Percentiles rank a stretch among this genome's conserved stretches.
phyloP scores from a whole-genome alignment of 2,888 invertebrate species.

The Stegophylla sp. region DNA sequence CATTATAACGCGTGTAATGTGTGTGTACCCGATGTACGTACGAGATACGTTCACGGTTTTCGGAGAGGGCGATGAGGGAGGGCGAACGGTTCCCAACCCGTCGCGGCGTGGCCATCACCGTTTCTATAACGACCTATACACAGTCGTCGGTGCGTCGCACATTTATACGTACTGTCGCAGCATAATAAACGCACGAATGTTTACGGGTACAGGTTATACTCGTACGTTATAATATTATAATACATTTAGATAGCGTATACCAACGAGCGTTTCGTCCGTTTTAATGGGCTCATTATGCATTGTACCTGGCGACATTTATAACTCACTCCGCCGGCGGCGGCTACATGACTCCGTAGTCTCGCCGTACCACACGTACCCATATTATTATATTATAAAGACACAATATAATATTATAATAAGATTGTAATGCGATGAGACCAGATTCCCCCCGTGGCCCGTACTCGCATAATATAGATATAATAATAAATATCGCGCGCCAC shows the following conservation, averaged over 20 bases:
- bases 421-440: background rate
- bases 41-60: background rate
- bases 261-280: background rate
- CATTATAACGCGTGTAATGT: background rate
- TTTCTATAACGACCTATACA: conserved; percentile 6
- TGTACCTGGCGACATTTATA: conserved; percentile 26
- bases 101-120: background rate
- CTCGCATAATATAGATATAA: too few species aligned
- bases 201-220: background rate
- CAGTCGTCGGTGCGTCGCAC: background rate
- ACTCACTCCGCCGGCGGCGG: conserved; percentile 15
- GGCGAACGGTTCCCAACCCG: conserved; percentile 3
- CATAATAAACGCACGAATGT: background rate
- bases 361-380: background rate
- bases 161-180: background rate
- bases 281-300: conserved; percentile 37
- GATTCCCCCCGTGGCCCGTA: background rate
- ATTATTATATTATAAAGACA: background rate
- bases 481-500: too few species aligned
- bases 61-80: background rate
- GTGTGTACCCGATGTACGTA: background rate
- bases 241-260: too few species aligned
- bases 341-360: background rate
- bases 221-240: too few species aligned
- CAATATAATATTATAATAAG: background rate